phyloP scores from a whole-genome alignment of 2,797 vertebrate species.

The Lutjanus campechanus region DNA sequence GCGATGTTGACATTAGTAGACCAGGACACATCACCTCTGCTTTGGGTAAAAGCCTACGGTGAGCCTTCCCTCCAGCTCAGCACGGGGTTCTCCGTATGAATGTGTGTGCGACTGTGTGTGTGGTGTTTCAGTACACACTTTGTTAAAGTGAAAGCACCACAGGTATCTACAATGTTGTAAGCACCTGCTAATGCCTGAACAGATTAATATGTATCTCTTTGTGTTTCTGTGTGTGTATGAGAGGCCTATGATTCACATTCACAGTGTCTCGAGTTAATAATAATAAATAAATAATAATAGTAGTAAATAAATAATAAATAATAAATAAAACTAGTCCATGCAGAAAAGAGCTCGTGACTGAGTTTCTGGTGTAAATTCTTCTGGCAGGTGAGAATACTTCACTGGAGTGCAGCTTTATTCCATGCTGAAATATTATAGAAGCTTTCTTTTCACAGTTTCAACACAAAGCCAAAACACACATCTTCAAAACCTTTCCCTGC shows the following conservation, averaged over 20 bases:
- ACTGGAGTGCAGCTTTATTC: slow-evolving; percentile 2
- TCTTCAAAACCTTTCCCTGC: neutral
- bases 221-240: neutral
- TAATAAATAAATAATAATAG: too few relatives aligned
- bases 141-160: slow-evolving; percentile 27
- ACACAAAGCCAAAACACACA: neutral
- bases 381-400: neutral
- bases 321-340: too few relatives aligned
- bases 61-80: slow-evolving; percentile 64
- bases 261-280: neutral
- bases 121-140: slow-evolving; percentile 19
- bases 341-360: too few relatives aligned
- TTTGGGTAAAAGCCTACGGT: slow-evolving; percentile 74
- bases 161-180: neutral
- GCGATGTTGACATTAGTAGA: slow-evolving; percentile 76
- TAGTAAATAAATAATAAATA: too few relatives aligned
- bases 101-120: slow-evolving; percentile 19
- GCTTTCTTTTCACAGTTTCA: slow-evolving; percentile 17
- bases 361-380: neutral
- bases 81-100: slow-evolving; percentile 38
- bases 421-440: neutral
- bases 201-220: neutral
- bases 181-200: neutral
- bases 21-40: slow-evolving; percentile 80
- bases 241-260: neutral